Percentiles rank a stretch among this genome's conserved stretches.
phyloP scores from a whole-genome alignment of 2,797 vertebrate species.

The Muraenolepis orangiensis region DNA sequence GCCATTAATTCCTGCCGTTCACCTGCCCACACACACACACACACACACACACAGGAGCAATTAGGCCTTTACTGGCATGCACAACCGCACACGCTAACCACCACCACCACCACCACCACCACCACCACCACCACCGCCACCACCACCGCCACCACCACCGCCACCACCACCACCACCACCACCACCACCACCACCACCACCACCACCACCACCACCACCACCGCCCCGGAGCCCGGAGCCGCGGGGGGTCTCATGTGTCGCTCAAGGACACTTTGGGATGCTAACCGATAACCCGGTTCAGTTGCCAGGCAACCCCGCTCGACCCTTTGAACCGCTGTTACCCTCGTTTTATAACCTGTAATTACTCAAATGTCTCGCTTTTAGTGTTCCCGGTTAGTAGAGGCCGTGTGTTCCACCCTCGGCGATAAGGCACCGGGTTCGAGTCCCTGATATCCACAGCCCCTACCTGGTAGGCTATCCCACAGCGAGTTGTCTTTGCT shows the following conservation, averaged over 20 bases:
- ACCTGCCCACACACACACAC: not conserved
- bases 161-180: not conserved
- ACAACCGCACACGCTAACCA: not conserved
- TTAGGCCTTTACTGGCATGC: not conserved
- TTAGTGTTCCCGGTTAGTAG: too few species aligned
- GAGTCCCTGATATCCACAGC: not conserved
- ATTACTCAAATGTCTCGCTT: not conserved
- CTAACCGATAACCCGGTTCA: not conserved
- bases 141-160: not conserved
- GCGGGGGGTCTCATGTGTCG: not conserved
- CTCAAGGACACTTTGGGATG: not conserved
- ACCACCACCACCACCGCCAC: not conserved
- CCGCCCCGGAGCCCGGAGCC: not conserved
- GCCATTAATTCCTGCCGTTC: not conserved
- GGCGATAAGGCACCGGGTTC: not conserved
- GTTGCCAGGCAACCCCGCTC: not conserved
- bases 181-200: not conserved
- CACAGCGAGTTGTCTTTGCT: too few species aligned
- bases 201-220: not conserved
- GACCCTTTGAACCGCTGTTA: not conserved
- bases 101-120: not conserved
- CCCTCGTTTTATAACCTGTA: not conserved
- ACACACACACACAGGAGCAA: not conserved
- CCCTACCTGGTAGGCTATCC: not conserved
- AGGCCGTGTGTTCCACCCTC: too few species aligned